Conservation (phyloP, 2,888 invertebrate species). For the Mechanitis messenoides region DNA sequence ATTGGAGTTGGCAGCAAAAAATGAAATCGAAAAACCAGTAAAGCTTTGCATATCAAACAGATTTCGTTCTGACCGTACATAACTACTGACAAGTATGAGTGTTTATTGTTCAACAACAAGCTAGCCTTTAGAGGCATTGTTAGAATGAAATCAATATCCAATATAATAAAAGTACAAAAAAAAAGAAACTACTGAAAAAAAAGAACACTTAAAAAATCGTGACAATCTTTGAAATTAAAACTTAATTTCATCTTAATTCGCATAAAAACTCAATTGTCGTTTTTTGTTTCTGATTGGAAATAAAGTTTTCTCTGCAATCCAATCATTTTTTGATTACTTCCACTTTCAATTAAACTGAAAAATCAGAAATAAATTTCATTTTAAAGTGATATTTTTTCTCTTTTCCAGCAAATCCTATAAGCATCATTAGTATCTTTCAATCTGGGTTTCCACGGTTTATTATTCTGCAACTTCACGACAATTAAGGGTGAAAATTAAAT, state of each 20-base stretch:
- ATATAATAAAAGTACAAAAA: no score
- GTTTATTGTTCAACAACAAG: neutral
- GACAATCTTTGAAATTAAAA: neutral
- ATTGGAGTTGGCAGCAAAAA: conserved; percentile 27
- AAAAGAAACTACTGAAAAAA: no score
- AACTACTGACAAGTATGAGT: conserved; percentile 9
- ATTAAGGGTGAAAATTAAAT: conserved; percentile 50
- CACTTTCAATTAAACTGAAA: neutral
- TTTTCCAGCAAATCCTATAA: conserved; percentile 12
- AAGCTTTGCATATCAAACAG: conserved; percentile 33
- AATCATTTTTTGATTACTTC: conserved; percentile 1
- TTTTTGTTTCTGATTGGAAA: neutral
- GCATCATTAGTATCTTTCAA: conserved; percentile 15
- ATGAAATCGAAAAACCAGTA: conserved; percentile 35
- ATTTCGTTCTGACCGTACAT: conserved; percentile 13
- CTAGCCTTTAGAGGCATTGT: neutral
- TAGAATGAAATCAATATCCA: neutral
- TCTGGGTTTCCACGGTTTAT: conserved; percentile 16
- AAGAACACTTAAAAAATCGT: no score
- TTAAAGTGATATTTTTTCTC: neutral
- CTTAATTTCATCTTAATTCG: neutral
- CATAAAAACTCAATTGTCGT: neutral
- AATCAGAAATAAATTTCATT: neutral
- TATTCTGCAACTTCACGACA: conserved; percentile 39
- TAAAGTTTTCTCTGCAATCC: neutral